A percentile compares a stretch with the other conserved stretches of the same genome.
These are phyloP conservation scores for Pteronura brasiliensis DNA, from an alignment of 2,113 vertebrate species.

Conservation along the genomic window DNA sequence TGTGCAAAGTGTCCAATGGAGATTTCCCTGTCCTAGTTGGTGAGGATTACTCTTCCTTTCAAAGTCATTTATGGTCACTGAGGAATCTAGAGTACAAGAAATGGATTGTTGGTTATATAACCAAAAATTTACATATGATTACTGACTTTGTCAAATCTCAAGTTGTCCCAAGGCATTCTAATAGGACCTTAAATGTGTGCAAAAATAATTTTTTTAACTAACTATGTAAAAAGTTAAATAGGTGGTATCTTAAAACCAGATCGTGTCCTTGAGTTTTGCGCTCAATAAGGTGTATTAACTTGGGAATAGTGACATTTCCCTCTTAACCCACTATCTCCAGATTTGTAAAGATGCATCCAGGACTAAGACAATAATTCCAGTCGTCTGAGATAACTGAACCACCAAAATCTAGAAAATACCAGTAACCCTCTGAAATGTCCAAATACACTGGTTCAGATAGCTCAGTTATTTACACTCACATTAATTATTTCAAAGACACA, in stretches of 20 bases:
- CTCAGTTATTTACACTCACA: background rate
- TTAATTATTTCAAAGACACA: background rate
- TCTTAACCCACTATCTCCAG: background rate
- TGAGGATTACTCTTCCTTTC: conserved; percentile 21
- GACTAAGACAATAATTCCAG: background rate
- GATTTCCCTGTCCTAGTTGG: background rate
- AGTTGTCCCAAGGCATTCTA: background rate
- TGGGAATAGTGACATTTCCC: background rate
- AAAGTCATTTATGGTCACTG: conserved; percentile 49
- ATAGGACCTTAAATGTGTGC: background rate
- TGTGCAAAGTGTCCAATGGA: conserved; percentile 6
- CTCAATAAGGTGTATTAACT: background rate
- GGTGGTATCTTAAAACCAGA: conserved; percentile 16
- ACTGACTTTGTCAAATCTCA: conserved; percentile 6
- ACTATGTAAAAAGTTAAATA: background rate
- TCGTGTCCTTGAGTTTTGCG: background rate
- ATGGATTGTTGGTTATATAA: conserved; percentile 34
- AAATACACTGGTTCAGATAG: background rate
- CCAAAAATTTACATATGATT: conserved; percentile 23
- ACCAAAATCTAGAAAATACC: background rate
- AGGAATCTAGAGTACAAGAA: conserved; percentile 30
- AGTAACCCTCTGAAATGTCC: background rate
- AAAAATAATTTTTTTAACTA: background rate
- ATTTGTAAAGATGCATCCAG: background rate
- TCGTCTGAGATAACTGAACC: background rate